Evolutionary conservation across 2,113 vertebrate genomes (phyloP), one percentile per base, ranked within the genome.

Genomic region (Hemiscyllium ocellatum): DNA sequence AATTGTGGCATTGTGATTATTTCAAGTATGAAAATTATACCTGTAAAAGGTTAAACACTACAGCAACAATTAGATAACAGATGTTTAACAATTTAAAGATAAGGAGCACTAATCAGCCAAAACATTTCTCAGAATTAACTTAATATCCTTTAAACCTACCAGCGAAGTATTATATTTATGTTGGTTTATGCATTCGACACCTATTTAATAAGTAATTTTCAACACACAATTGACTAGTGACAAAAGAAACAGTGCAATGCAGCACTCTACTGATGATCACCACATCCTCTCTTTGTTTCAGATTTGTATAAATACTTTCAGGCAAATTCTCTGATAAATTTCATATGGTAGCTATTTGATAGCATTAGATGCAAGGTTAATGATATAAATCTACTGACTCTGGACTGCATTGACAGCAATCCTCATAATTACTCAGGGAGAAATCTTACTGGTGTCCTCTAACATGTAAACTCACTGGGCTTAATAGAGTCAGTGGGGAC

Each of bases 61-160:
- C 29, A 91, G 66, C 89, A 91, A 4, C 26, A 66, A 91, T 91
- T 91, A 66, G 56, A 37, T 65, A 66, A 61, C 61, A 91, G 89
- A 91, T 91, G 89, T 37, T 91, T 37, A 65, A 91, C 89, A 91
- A 66, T 37, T 66, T 91, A 15, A 91, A 91, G 89, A 90, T n/a
- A n/a, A 61, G 89, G 37, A 66, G 56, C 61, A 66, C 56, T 37
- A 91, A 91, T 91, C 61, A 91, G 89, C 19, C 37, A 33, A 91
- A 4, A 33, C 56, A 2, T 90, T 90, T 61, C 52, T 56, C 52
- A 56, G 29, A 61, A 61, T 90, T 90, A 90, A 90, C 61, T 56
- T 29, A 33, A 90, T 90, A 1, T 90, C 13, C 52, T 90, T 61
- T 61, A 61, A 90, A 65, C 52, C 52, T 12, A 5, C 4, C 15